Evolutionary conservation across 2,888 invertebrate species (phyloP), one percentile per base, ranked within the genome.

Genomic region (Aphodius sticticus): DNA sequence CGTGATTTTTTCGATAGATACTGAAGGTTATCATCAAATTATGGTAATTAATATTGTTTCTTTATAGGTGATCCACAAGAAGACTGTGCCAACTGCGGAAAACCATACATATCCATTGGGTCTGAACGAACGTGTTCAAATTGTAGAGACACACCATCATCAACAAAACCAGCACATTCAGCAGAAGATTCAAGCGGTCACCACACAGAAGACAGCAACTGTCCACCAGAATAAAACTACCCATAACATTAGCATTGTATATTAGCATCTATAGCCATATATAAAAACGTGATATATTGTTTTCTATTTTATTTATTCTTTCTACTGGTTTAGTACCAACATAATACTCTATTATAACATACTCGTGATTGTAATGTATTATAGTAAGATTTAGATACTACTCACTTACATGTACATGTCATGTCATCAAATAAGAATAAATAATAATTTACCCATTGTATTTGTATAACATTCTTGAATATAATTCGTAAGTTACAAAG

Each of bases 51-150:
- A 26, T 26, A 26, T 26, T 26, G 26, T 26, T 26, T 26, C 26
- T 26, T 26, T 26, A 26, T 87, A 92, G 93, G 92, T 81, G 92
- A 92, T 85, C 91, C 91, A 3, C 92, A 92, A 86, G 92, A 92
- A 85, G 92, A 92, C 86, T 92, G 93, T 85, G 89, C 90, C 78
- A 88, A 91, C 76, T 92, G 92, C 86, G 92, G 92, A 70, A 92
- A 92, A 86, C 89, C 90, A 83, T 92, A 90, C 86, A 85, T 91
- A 53, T 85, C 84, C 81, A 84, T 83, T 26, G 84, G 84, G 16
- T 16, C 76, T 14, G 81, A 83, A 12, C 86, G 85, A 69, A 35
- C 85, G 16, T 88, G 87, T 82, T 83, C 85, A 16, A 82, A 82
- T 53, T 88, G 87, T 79, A 83, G 84, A 77, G 80, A 82, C 6